Percentiles rank a stretch among this genome's conserved stretches.
phyloP scores from a whole-genome alignment of 2,113 vertebrate species.

The Sinocyclocheilus grahami region DNA sequence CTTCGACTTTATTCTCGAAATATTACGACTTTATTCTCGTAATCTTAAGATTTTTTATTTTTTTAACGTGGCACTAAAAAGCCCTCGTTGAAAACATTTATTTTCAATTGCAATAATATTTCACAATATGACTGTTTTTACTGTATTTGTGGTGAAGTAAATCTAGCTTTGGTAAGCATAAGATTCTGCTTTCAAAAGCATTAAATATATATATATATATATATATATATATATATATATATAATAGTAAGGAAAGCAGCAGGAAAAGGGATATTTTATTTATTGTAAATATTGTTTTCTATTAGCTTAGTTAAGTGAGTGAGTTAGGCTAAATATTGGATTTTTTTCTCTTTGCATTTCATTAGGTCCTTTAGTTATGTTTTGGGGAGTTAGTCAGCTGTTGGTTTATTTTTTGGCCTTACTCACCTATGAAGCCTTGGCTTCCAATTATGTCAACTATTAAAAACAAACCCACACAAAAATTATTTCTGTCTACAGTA shows the following conservation, averaged over 20 bases:
- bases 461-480: neutral
- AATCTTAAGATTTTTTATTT: no score
- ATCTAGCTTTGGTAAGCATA: neutral
- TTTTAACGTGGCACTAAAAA: no score
- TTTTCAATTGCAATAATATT: neutral
- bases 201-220: no score
- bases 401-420: neutral
- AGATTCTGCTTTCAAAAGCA: neutral
- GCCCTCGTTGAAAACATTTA: neutral
- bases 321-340: neutral
- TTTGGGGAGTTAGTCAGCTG: neutral
- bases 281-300: neutral
- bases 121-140: neutral
- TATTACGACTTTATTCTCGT: no score
- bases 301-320: neutral
- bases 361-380: neutral
- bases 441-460: conserved; percentile 22
- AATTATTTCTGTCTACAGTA: neutral
- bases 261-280: neutral
- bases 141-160: neutral
- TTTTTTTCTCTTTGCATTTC: neutral
- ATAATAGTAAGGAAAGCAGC: no score
- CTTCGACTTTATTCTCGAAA: no score
- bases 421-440: conserved; percentile 25
- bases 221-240: no score